Percentiles rank a stretch among this genome's conserved stretches.
Conservation (phyloP, 2,113 vertebrate genomes). For the Engraulis encrasicolus region DNA sequence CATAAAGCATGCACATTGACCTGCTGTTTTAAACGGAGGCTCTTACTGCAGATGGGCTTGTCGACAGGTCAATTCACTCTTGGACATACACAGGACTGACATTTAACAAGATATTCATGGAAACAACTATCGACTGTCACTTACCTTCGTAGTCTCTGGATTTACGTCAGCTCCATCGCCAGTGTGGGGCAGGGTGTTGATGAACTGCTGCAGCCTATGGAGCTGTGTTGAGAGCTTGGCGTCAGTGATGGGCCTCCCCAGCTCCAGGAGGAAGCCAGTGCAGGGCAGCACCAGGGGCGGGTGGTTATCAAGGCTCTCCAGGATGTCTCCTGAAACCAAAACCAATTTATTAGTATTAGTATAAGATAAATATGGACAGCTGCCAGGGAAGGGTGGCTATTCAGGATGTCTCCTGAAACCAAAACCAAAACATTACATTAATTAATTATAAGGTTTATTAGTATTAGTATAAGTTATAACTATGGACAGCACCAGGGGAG, state of each 20-base stretch:
- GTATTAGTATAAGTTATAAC: not conserved
- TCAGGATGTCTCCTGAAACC: conserved; percentile 73
- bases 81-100: too few relatives aligned
- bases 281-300: conserved; percentile 75
- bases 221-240: conserved; percentile 59
- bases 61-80: too few relatives aligned
- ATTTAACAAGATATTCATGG: not conserved
- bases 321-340: conserved; percentile 66
- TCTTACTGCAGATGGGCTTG: too few relatives aligned
- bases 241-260: conserved; percentile 56
- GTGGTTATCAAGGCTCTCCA: conserved; percentile 78
- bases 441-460: too few relatives aligned
- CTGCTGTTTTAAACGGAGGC: too few relatives aligned
- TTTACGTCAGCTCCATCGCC: not conserved
- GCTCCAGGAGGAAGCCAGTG: conserved; percentile 65
- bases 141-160: not conserved
- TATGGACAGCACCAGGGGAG: conserved; percentile 72
- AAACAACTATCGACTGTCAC: not conserved
- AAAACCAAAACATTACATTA: too few relatives aligned
- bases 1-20: too few relatives aligned
- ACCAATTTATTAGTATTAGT: not conserved
- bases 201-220: conserved; percentile 53
- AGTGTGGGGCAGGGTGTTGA: conserved; percentile 38
- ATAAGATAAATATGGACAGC: conserved; percentile 56
- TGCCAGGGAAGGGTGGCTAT: conserved; percentile 77